These are phyloP conservation scores for Clarias batrachus DNA, from an alignment of 2,113 vertebrate genomes.

Conservation along the genomic window DNA sequence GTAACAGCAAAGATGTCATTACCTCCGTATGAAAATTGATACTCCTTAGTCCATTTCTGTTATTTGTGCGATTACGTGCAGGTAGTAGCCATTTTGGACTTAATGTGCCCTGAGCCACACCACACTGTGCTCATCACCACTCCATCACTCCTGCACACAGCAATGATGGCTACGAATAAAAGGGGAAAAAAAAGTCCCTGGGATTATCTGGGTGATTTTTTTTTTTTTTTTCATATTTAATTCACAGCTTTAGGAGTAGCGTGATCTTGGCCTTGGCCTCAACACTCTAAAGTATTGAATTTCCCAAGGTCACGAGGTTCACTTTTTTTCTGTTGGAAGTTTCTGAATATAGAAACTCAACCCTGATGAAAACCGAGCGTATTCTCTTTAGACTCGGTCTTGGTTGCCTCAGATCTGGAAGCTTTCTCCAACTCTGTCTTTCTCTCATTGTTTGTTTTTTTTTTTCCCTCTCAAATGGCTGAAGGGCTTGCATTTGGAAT, in stretches of 20 bases:
- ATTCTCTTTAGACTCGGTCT: slow-evolving; percentile 50
- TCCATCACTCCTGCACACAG: slow-evolving; percentile 53
- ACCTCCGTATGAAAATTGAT: slow-evolving; percentile 22
- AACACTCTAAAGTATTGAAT: slow-evolving; percentile 59
- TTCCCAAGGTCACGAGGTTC: slow-evolving; percentile 63
- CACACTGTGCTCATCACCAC: slow-evolving; percentile 33
- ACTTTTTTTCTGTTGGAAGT: slow-evolving; percentile 49
- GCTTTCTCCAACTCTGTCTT: slow-evolving; percentile 5
- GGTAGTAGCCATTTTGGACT: slow-evolving; percentile 13
- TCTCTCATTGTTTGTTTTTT: background rate
- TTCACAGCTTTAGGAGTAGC: slow-evolving; percentile 53
- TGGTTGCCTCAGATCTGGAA: slow-evolving; percentile 29
- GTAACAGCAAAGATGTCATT: slow-evolving; percentile 26
- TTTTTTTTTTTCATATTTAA: slow-evolving; percentile 44
- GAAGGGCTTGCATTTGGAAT: slow-evolving; percentile 29
- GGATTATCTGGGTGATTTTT: slow-evolving; percentile 64
- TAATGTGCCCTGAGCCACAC: slow-evolving; percentile 15
- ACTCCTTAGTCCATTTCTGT: slow-evolving; percentile 5
- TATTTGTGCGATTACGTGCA: background rate
- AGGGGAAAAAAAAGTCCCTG: slow-evolving; percentile 48
- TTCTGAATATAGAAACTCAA: slow-evolving; percentile 58
- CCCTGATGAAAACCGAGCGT: slow-evolving; percentile 37
- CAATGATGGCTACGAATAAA: slow-evolving; percentile 25
- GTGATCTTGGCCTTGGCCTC: slow-evolving; percentile 62
- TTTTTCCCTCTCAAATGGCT: slow-evolving; percentile 34